phyloP scores from a whole-genome alignment of 2,113 vertebrate genomes.

The Xiphorhynchus elegans region DNA sequence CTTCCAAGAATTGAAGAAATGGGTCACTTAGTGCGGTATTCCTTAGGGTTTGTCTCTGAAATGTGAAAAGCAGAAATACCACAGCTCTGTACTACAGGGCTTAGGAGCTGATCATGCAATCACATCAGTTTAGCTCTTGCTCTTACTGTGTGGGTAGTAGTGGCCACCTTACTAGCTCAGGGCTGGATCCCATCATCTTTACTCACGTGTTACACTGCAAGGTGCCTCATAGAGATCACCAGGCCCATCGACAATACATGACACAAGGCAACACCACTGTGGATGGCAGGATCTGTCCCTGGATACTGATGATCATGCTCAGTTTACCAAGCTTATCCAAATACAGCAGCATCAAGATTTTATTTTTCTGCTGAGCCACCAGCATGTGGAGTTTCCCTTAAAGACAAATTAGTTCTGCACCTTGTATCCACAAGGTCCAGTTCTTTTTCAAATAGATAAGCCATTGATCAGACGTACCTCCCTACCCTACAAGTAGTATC shows the following conservation, averaged over 20 bases:
- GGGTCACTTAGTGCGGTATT: neutral
- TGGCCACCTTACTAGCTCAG: neutral
- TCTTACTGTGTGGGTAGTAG: neutral
- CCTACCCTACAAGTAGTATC: neutral
- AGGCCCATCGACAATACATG: neutral
- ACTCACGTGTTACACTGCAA: neutral
- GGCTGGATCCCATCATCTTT: neutral
- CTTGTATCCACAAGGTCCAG: neutral
- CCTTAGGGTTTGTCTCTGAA: neutral
- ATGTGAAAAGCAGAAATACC: neutral
- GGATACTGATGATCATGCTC: neutral
- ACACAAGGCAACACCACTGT: neutral
- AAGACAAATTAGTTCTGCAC: neutral
- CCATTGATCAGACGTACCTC: neutral
- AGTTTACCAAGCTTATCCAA: neutral
- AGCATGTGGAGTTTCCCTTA: neutral
- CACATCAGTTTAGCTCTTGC: neutral
- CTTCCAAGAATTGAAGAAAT: neutral
- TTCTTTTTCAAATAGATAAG: neutral
- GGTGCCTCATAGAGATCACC: neutral
- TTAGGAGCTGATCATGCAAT: neutral
- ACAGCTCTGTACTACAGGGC: neutral
- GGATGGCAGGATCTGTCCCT: neutral
- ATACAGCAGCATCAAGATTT: neutral
- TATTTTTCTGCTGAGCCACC: neutral